Base-by-base conservation (phyloP, 2,797 vertebrate genomes). In the Brachyalestes nurse region DNA sequence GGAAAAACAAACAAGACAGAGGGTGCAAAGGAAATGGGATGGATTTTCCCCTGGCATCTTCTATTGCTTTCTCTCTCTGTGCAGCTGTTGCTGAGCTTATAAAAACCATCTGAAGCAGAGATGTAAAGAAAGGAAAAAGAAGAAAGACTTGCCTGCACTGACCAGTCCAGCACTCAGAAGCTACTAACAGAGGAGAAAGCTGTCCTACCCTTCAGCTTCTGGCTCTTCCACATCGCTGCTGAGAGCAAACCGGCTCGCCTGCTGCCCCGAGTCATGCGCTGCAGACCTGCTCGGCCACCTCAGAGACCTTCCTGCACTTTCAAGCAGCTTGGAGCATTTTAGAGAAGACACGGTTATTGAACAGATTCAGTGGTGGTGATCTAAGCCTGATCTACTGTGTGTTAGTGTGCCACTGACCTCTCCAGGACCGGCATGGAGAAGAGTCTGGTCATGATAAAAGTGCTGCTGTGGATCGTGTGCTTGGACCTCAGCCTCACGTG, bases 141-240 rank as follows among this genome's bases (percentile, higher is more conserved):
- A 80, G 72, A 83, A 10, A 87, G 78, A 85, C 85, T 86, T 82
- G 66, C 72, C 57, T 76, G 86, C 53, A 65, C 83, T 85, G 83
- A 85, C 83, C 80, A 77, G 76, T 60, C 77, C 83, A 83, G 81
- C 81, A 84, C 73, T 53, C 66, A 77, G 80, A 82, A 88, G 84
- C 84, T 88, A 86, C 62, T 86, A 34, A 13, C 38, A 51, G 7
- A 62, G 38, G 71, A 34, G 49, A 78, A 81, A 69, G 60, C 72
- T 76, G 74, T 64, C 58, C 49, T 16, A 25, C 17, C 14, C 60
- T 55, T 53, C 28, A 62, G 25, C 49, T 79, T 65, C 67, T 23
- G 51, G 51, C 42, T 69, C 62, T 77, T 19, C 13, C 14, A 3
- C 51, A n/a, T 80, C 13, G 51, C 51, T 62, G 38, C 47, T 49